Conservation (phyloP, 2,888 invertebrate species). For the Apamea monoglypha region DNA sequence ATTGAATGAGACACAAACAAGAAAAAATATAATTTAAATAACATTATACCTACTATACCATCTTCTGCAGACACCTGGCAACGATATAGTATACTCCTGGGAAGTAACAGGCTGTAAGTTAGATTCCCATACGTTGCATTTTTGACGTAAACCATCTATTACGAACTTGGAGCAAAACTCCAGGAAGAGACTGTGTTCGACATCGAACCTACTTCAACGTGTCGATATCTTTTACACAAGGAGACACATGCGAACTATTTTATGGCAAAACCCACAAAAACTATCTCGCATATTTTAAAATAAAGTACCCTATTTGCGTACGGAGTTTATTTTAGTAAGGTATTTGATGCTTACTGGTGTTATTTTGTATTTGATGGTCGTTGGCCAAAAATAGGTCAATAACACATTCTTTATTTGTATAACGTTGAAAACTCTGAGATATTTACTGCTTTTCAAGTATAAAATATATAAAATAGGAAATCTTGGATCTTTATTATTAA, state of each 20-base stretch:
- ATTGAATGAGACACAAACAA: neutral
- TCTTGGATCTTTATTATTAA: too few species aligned
- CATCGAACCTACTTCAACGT: neutral
- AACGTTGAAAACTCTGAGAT: neutral
- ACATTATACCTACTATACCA: neutral
- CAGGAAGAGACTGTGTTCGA: neutral
- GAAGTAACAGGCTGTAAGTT: neutral
- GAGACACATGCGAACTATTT: slow-evolving; percentile 21
- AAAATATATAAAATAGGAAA: too few species aligned
- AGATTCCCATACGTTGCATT: neutral
- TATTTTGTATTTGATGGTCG: neutral
- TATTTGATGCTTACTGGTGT: neutral
- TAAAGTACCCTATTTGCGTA: neutral
- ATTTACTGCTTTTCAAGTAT: neutral
- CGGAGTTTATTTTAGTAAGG: neutral
- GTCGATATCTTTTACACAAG: neutral
- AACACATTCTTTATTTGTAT: neutral
- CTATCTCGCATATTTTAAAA: slow-evolving; percentile 26
- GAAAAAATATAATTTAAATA: too few species aligned
- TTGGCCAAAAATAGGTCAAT: neutral
- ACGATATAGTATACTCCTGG: neutral
- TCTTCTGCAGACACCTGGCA: neutral
- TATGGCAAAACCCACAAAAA: neutral
- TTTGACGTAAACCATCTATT: neutral
- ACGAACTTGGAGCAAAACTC: neutral